phyloP scores from a whole-genome alignment of 2,113 vertebrate species.

The Fulmarus glacialis region DNA sequence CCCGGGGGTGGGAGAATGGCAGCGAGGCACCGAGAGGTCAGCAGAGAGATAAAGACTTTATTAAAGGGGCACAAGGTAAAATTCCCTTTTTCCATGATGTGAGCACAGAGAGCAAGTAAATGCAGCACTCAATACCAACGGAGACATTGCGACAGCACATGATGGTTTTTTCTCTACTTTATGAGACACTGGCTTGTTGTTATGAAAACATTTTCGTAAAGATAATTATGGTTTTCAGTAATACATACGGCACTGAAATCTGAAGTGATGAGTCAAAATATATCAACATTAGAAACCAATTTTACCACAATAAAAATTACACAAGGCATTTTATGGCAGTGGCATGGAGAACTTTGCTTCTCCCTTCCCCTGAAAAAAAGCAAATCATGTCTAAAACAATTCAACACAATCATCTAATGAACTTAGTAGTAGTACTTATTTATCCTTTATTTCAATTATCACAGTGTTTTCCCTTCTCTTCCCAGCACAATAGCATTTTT shows the following conservation, averaged over 20 bases:
- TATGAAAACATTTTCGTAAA: not conserved
- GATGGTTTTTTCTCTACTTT: not conserved
- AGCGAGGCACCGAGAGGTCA: rapidly evolving
- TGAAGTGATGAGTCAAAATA: not conserved
- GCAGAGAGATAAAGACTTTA: not conserved
- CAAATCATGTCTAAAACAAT: not conserved
- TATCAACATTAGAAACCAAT: not conserved
- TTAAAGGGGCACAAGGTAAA: not conserved
- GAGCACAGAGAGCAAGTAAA: not conserved
- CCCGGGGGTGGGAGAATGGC: not conserved
- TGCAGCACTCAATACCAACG: not conserved
- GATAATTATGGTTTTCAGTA: not conserved
- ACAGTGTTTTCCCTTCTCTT: not conserved
- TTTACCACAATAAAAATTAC: not conserved
- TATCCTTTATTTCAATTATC: not conserved
- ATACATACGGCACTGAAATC: not conserved
- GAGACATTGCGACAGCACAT: not conserved
- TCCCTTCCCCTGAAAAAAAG: not conserved
- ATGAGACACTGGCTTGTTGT: not conserved
- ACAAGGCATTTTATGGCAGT: not conserved
- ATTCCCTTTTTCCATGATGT: not conserved
- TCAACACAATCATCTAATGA: not conserved
- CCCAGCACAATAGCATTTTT: not conserved
- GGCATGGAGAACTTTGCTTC: not conserved
- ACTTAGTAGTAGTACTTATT: not conserved